Base-by-base conservation (phyloP, 2,797 vertebrate genomes). In the Salarias fasciatus region DNA sequence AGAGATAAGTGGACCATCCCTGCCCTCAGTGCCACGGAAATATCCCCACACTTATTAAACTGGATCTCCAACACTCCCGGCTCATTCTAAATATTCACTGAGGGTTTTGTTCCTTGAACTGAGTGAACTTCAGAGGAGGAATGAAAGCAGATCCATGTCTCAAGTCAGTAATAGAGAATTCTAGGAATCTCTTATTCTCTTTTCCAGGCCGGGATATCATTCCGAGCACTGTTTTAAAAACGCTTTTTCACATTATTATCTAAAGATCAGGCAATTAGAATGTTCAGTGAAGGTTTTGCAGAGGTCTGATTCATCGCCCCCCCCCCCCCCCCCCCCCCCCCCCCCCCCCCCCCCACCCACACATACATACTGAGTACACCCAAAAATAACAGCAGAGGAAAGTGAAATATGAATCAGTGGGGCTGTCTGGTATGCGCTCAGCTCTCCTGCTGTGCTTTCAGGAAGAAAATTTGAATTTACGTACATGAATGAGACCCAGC, bases 331-430 rank as follows among this genome's bases (percentile, higher is more conserved):
- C 53, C 18, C 33, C 6, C 45, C 51, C 55, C 55, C 53, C 45
- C 67, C 47, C 53, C 53, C 18, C 33, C 6, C n/a, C n/a, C n/a
- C n/a, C n/a, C n/a, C n/a, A n/a, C n/a, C n/a, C n/a, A n/a, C n/a
- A 18, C 66, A 77, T 62, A 70, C 69, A 77, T 66, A 81, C 15
- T 28, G 67, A 82, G 53, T 56, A 51, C 38, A 64, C 54, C 72
- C 63, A 78, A 66, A 84, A 82, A 86, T 85, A 83, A 75, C 72
- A 72, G 69, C 64, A 58, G 50, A 54, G 13, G 12, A 43, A 55
- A 66, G 53, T 35, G 53, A 65, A 65, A 72, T 64, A 5, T 28
- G 63, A 75, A 64, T 75, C 57, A 80, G 45, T 24, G 9, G 28
- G 52, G 11, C 37, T 30, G 56, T 44, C 54, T 57, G 47, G 46